Percentiles rank a stretch among this genome's conserved stretches.
phyloP scores from a whole-genome alignment of 2,888 invertebrate species.

The Tetheella fluctuosa region DNA sequence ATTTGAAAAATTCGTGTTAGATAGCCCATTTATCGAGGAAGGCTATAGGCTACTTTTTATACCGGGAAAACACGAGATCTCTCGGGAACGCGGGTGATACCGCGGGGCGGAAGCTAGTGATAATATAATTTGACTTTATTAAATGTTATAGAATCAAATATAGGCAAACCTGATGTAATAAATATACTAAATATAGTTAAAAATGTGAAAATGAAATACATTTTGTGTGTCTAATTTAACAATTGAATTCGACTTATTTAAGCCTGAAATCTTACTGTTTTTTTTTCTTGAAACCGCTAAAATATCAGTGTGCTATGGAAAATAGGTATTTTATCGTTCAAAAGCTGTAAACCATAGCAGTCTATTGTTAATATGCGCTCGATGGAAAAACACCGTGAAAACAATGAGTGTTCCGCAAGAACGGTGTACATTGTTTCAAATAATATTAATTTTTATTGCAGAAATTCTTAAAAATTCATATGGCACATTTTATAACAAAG shows the following conservation, averaged over 20 bases:
- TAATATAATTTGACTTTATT: not conserved
- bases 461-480: constrained; percentile 16
- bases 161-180: not conserved
- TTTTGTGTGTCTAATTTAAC: constrained; percentile 24
- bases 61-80: no score
- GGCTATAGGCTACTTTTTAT: no score
- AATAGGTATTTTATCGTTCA: constrained; percentile 55
- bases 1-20: no score
- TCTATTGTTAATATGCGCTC: constrained; percentile 65
- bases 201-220: constrained; percentile 21
- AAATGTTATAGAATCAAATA: not conserved
- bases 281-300: constrained; percentile 21
- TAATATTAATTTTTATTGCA: not conserved
- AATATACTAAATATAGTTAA: not conserved
- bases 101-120: no score
- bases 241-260: constrained; percentile 15
- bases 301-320: constrained; percentile 8
- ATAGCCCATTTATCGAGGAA: no score
- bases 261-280: constrained; percentile 27
- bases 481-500: not conserved
- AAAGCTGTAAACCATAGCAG: constrained; percentile 64
- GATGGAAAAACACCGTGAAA: constrained; percentile 65
- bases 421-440: constrained; percentile 42
- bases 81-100: no score
- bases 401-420: constrained; percentile 70